A percentile compares a stretch with the other conserved stretches of the same genome.
These are phyloP conservation scores for Aspidiotus destructor DNA, from an alignment of 2,888 invertebrate genomes.

Conservation along the genomic window DNA sequence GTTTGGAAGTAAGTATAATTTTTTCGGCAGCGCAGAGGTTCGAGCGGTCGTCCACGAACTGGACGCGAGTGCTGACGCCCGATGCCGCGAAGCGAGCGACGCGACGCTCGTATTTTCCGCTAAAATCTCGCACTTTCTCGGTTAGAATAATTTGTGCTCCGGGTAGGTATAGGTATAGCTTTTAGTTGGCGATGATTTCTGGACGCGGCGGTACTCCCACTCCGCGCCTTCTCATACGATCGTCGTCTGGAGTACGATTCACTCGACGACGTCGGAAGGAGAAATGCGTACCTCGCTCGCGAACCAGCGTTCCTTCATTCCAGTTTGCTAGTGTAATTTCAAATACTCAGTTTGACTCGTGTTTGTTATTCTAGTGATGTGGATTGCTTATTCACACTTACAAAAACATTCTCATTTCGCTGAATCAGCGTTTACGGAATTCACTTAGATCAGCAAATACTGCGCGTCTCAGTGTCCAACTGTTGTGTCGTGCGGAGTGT, in stretches of 20 bases:
- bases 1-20: too few species aligned
- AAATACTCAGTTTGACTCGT: slow-evolving; percentile 1
- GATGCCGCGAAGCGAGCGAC: too few species aligned
- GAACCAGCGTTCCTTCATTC: background rate
- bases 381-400: slow-evolving; percentile 1
- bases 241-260: background rate
- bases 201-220: background rate
- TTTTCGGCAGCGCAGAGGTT: too few species aligned
- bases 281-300: background rate
- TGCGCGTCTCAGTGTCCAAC: background rate
- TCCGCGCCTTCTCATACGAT: slow-evolving; percentile 1
- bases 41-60: too few species aligned
- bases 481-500: background rate
- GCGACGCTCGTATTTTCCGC: background rate
- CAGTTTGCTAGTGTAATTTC: slow-evolving; percentile 1
- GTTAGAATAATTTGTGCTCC: background rate
- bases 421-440: background rate
- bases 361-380: background rate
- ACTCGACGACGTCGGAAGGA: background rate
- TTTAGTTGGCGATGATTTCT: background rate
- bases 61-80: too few species aligned
- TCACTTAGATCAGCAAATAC: background rate
- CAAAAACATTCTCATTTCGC: background rate
- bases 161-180: background rate
- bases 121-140: slow-evolving; percentile 2